A percentile compares a stretch with the other conserved stretches of the same genome.
Conservation (phyloP, 2,113 vertebrate genomes). For the Charadrius vociferus region DNA sequence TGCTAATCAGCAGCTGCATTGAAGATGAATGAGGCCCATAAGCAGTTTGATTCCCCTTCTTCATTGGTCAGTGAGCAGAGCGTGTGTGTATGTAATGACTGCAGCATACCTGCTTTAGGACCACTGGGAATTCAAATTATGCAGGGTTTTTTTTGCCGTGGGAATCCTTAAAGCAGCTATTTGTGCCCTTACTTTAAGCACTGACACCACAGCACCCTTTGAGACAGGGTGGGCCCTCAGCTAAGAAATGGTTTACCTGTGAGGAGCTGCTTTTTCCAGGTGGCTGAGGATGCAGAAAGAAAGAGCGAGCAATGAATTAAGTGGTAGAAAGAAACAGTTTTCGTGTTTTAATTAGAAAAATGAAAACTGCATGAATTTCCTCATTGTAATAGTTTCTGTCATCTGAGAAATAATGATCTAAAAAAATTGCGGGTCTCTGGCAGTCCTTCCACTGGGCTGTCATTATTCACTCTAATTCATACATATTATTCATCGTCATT, state of each 20-base stretch:
- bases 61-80: background rate
- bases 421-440: background rate
- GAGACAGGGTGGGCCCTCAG: background rate
- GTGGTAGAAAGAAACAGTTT: background rate
- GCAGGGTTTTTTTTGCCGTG: background rate
- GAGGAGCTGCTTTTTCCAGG: background rate
- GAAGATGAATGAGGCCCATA: background rate
- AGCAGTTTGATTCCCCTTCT: background rate
- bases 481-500: background rate
- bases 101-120: background rate
- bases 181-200: background rate
- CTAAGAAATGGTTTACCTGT: background rate
- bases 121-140: background rate
- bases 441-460: background rate
- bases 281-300: background rate
- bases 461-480: background rate
- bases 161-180: background rate
- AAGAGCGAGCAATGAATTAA: background rate
- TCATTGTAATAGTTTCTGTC: background rate
- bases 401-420: slow-evolving; percentile 24
- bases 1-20: slow-evolving; percentile 16
- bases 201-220: background rate
- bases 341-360: background rate
- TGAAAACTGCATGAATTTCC: background rate
- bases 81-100: background rate